Percentiles rank a stretch among this genome's conserved stretches.
Conservation (phyloP, 2,888 invertebrate genomes). For the Drosophila fungiperda region DNA sequence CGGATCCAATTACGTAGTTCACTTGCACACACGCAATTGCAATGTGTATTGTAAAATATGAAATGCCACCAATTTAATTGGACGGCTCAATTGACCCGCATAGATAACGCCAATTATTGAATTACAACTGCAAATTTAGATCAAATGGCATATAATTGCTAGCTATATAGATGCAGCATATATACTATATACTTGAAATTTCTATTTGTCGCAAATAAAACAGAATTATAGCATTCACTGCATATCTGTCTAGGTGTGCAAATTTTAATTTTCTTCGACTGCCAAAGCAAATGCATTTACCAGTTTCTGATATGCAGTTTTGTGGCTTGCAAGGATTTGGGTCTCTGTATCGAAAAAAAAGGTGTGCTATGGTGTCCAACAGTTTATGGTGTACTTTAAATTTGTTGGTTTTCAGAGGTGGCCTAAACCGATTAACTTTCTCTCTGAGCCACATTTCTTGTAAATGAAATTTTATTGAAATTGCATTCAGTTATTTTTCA, state of each 20-base stretch:
- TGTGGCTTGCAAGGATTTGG: conserved; percentile 36
- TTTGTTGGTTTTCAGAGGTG: conserved; percentile 42
- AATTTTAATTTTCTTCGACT: conserved; percentile 58
- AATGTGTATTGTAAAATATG: conserved; percentile 25
- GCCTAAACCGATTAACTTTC: conserved; percentile 52
- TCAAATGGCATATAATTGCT: conserved; percentile 8
- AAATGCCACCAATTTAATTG: conserved; percentile 59
- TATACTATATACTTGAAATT: not conserved
- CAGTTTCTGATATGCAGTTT: conserved; percentile 45
- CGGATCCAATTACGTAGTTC: conserved; percentile 45
- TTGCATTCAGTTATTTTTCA: conserved; percentile 5
- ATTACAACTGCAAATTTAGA: conserved; percentile 60
- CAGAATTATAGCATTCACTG: conserved; percentile 23
- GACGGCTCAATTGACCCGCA: conserved; percentile 44
- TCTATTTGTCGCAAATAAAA: conserved; percentile 6
- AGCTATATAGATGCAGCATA: not conserved
- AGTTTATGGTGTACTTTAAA: conserved; percentile 52
- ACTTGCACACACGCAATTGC: conserved; percentile 27
- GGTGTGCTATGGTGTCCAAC: conserved; percentile 18
- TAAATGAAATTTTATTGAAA: conserved; percentile 21
- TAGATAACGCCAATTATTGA: conserved; percentile 72
- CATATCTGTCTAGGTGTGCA: conserved; percentile 26
- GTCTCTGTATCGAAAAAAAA: not conserved
- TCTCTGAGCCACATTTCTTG: conserved; percentile 26
- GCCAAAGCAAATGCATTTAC: conserved; percentile 53